Evolutionary conservation across 1,140 invertebrate genomes (phyloP).

Genomic region (Drosophila oshimai): DNA sequence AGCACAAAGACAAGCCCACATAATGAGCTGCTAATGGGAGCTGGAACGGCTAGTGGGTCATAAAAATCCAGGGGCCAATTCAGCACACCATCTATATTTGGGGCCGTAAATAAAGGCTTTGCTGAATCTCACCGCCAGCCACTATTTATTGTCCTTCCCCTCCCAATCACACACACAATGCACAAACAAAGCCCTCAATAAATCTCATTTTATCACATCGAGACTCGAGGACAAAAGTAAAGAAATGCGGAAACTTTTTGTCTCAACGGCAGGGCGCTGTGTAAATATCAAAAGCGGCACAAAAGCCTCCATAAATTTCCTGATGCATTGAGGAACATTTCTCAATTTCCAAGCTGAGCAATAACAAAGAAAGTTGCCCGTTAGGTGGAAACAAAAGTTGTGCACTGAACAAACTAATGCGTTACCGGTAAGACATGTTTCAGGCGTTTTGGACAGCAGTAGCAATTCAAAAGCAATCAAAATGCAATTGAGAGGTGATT

Average conservation of each 20-base stretch:
- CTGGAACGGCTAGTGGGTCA: conserved; percentile 31
- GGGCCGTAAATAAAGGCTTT: conserved; percentile 55
- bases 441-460: neutral
- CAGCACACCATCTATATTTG: conserved; percentile 42
- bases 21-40: conserved; percentile 57
- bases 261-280: conserved; percentile 13
- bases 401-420: conserved; percentile 17
- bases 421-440: neutral
- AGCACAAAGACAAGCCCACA: conserved; percentile 12
- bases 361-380: conserved; percentile 26
- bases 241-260: conserved; percentile 46
- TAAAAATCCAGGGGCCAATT: conserved; percentile 34
- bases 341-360: conserved; percentile 42
- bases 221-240: conserved; percentile 30
- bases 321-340: conserved; percentile 50
- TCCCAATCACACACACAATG: conserved; percentile 7
- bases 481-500: neutral
- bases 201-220: conserved; percentile 75
- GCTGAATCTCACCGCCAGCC: conserved; percentile 42
- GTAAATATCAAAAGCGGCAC: conserved; percentile 34
- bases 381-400: conserved; percentile 23
- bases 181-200: conserved; percentile 58
- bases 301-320: conserved; percentile 60
- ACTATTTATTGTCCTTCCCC: conserved; percentile 54
- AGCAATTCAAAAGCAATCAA: conserved; percentile 23